Percentiles rank a stretch among this genome's conserved stretches.
Evolutionary conservation across 30 jellyfish, hydroid and myxozoan genomes (phyloP).

Genomic region (Aurelia sp.): DNA sequence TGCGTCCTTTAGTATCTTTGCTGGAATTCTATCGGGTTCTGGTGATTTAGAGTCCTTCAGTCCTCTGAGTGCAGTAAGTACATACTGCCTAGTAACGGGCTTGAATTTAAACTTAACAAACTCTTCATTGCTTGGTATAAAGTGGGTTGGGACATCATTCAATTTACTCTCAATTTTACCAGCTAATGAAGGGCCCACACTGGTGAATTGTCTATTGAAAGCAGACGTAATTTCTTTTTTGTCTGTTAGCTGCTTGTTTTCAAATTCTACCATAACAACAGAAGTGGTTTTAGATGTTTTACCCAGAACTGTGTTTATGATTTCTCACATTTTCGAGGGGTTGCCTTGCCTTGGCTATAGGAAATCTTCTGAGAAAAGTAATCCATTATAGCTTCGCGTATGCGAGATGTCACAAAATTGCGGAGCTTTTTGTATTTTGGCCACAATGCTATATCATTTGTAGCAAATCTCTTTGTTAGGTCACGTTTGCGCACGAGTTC

Average conservation of each 20-base stretch:
- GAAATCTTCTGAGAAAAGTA: conserved; percentile 9
- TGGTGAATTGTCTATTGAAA: conserved; percentile 32
- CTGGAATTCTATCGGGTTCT: too few relatives aligned
- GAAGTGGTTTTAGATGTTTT: too few relatives aligned
- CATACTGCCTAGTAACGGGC: too few relatives aligned
- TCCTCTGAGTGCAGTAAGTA: too few relatives aligned
- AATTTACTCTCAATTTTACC: background rate
- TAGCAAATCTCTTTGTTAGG: conserved; percentile 21
- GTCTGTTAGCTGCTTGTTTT: conserved; percentile 44
- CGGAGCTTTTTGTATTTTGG: too few relatives aligned
- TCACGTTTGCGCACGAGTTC: conserved; percentile 43
- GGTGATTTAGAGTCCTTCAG: too few relatives aligned
- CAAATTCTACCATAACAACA: too few relatives aligned
- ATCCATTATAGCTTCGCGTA: conserved; percentile 53
- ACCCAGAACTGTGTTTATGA: too few relatives aligned
- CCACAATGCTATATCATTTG: conserved; percentile 13
- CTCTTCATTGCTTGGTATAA: too few relatives aligned
- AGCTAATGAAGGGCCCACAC: conserved; percentile 50
- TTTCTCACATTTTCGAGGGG: conserved; percentile 51
- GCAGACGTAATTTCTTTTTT: conserved; percentile 52
- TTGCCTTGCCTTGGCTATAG: conserved; percentile 38
- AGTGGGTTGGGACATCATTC: background rate
- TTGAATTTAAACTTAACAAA: background rate
- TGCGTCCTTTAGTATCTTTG: conserved; percentile 33
- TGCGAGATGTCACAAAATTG: conserved; percentile 13